phyloP scores from a whole-genome alignment of 2,113 vertebrate genomes.

The Mugil cephalus region DNA sequence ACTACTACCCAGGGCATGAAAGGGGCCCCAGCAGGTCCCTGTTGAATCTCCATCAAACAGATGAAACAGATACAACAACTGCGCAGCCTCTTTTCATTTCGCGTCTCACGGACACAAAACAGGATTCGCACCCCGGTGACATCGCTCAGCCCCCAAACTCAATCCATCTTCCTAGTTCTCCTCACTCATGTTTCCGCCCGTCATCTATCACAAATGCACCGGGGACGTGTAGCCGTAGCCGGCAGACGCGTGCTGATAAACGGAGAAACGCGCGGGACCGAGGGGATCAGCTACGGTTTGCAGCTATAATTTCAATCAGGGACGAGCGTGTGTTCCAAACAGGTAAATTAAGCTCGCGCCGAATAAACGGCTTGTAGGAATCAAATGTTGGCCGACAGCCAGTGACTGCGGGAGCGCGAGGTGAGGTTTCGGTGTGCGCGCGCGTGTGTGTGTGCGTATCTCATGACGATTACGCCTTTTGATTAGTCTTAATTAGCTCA shows the following conservation, averaged over 20 bases:
- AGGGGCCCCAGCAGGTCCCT: conserved; percentile 5
- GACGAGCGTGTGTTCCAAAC: conserved; percentile 22
- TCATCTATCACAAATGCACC: conserved; percentile 35
- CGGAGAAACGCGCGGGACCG: not conserved
- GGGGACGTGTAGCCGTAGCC: conserved; percentile 33
- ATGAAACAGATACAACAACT: not conserved
- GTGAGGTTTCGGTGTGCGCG: not conserved
- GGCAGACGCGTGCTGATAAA: conserved; percentile 34
- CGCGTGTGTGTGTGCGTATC: not conserved
- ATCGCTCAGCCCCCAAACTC: not conserved
- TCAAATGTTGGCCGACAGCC: conserved; percentile 55
- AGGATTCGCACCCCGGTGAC: conserved; percentile 8
- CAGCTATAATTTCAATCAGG: conserved; percentile 50
- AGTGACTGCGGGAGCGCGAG: not conserved
- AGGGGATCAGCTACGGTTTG: conserved; percentile 38
- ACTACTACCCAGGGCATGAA: conserved; percentile 10
- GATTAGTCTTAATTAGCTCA: conserved; percentile 51
- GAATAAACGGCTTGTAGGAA: conserved; percentile 52
- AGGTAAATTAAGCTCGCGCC: conserved; percentile 52
- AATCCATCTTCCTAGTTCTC: conserved; percentile 44
- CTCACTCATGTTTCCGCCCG: conserved; percentile 9
- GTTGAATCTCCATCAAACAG: conserved; percentile 3
- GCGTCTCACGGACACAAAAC: conserved; percentile 8
- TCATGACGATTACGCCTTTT: conserved; percentile 52
- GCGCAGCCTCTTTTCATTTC: not conserved